A percentile compares a stretch with the other conserved stretches of the same genome.
These are phyloP conservation scores for Margaritifera margaritifera DNA, from an alignment of 2,888 invertebrate species.

Conservation along the genomic window DNA sequence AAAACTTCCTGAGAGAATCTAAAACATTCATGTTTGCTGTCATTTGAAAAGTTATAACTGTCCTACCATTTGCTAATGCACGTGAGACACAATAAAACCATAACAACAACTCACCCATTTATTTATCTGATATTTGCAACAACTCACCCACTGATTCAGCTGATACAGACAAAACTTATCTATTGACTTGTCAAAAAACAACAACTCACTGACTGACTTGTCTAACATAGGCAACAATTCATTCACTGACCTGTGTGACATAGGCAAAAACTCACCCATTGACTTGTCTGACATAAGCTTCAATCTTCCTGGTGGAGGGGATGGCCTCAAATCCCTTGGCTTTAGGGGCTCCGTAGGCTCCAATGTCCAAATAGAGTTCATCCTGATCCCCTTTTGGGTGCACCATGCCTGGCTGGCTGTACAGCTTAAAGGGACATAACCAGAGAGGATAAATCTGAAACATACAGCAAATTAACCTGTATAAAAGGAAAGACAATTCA, in stretches of 20 bases:
- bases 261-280: slow-evolving; percentile 75
- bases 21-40: too few species aligned
- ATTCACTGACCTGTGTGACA: slow-evolving; percentile 18
- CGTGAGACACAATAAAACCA: too few species aligned
- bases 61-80: too few species aligned
- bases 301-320: slow-evolving; percentile 80
- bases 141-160: slow-evolving; percentile 78
- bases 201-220: neutral
- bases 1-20: too few species aligned
- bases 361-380: slow-evolving; percentile 86
- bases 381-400: slow-evolving; percentile 75
- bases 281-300: slow-evolving; percentile 81
- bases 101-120: neutral
- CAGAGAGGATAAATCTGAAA: slow-evolving; percentile 85
- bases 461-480: slow-evolving; percentile 7
- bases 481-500: neutral
- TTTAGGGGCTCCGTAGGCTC: slow-evolving; percentile 85
- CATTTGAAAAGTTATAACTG: too few species aligned
- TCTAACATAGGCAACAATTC: neutral
- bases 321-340: slow-evolving; percentile 78
- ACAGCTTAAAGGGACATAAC: slow-evolving; percentile 86
- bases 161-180: slow-evolving; percentile 77
- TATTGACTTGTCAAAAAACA: neutral
- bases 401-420: slow-evolving; percentile 82
- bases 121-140: too few species aligned